phyloP scores from a whole-genome alignment of 2,797 vertebrate genomes.

The Peromyscus eremicus region DNA sequence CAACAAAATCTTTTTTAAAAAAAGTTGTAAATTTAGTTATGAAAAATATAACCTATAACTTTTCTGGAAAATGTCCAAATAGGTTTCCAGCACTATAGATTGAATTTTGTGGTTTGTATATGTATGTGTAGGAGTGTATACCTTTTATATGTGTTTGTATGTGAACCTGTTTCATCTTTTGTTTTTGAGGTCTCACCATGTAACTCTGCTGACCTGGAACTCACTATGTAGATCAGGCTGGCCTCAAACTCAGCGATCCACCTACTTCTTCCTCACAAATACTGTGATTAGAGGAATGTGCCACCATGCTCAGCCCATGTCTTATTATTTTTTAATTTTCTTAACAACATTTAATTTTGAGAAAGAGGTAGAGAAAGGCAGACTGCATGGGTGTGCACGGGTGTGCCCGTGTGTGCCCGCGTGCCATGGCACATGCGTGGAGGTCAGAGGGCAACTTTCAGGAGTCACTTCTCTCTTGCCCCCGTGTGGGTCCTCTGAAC shows the following conservation, averaged over 20 bases:
- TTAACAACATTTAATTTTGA: neutral
- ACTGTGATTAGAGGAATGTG: neutral
- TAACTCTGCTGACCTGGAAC: neutral
- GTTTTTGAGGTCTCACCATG: neutral
- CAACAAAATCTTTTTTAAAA: neutral
- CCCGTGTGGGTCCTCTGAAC: neutral
- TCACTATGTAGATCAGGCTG: neutral
- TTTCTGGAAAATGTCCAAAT: slow-evolving; percentile 43
- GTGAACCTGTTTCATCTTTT: neutral
- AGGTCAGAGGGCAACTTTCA: neutral
- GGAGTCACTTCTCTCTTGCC: neutral
- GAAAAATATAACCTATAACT: neutral
- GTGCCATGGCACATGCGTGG: neutral
- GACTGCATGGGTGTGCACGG: neutral
- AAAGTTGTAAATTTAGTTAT: neutral
- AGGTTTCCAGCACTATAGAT: slow-evolving; percentile 1
- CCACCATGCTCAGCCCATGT: neutral
- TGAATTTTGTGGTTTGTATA: slow-evolving; percentile 28
- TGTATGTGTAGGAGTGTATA: neutral
- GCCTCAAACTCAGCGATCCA: neutral
- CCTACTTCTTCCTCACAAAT: neutral
- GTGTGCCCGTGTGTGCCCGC: fast-evolving
- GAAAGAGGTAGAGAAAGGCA: neutral
- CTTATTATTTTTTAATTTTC: neutral
- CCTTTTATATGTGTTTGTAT: neutral